A percentile compares a stretch with the other conserved stretches of the same genome.
phyloP scores from a whole-genome alignment of 2,888 invertebrate genomes.

The Cephus pulcher region DNA sequence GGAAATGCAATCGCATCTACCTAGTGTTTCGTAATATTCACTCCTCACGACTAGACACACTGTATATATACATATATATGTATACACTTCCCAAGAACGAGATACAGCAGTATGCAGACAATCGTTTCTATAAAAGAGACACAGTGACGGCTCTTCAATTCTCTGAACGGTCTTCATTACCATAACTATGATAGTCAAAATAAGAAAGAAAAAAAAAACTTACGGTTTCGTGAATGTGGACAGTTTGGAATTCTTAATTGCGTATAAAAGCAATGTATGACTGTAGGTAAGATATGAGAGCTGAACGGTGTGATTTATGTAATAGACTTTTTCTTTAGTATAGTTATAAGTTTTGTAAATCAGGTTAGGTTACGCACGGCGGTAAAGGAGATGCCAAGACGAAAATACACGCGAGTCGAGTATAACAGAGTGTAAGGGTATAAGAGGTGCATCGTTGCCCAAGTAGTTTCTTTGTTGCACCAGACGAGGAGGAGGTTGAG shows the following conservation, averaged over 20 bases:
- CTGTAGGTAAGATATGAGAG: not conserved
- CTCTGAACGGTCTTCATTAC: not conserved
- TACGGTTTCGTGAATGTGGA: not conserved
- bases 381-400: not conserved
- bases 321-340: too few relatives aligned
- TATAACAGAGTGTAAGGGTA: not conserved
- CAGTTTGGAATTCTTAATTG: not conserved
- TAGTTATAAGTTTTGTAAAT: not conserved
- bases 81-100: not conserved
- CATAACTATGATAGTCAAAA: not conserved
- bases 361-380: conserved; percentile 40
- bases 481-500: conserved; percentile 27
- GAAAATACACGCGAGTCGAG: not conserved
- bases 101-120: not conserved
- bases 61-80: not conserved
- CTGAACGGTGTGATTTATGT: not conserved
- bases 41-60: not conserved
- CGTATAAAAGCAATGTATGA: not conserved
- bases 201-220: not conserved
- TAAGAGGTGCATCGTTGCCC: conserved; percentile 2
- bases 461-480: conserved; percentile 25
- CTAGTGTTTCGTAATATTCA: not conserved
- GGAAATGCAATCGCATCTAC: not conserved
- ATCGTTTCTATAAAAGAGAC: not conserved
- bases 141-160: not conserved